Conservation (phyloP, 2,113 vertebrate genomes). For the Coptodon bakossiorum region DNA sequence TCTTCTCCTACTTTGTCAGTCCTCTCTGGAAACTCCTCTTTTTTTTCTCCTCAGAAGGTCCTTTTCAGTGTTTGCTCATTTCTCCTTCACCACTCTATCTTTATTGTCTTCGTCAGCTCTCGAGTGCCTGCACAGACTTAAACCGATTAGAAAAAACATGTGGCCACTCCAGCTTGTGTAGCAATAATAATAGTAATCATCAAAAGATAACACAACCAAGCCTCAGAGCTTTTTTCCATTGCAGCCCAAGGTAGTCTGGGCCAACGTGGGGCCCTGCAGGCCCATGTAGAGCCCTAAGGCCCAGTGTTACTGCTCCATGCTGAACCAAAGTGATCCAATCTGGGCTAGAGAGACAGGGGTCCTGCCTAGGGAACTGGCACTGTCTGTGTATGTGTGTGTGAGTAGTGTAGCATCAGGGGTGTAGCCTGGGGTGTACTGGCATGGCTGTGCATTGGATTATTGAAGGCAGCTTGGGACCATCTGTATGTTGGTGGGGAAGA, state of each 20-base stretch:
- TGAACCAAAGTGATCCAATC: constrained; percentile 63
- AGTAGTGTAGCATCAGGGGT: constrained; percentile 62
- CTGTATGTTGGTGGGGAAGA: constrained; percentile 60
- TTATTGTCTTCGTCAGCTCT: background rate
- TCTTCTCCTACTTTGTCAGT: background rate
- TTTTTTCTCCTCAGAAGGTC: background rate
- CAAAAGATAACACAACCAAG: constrained; percentile 38
- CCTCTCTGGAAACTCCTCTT: background rate
- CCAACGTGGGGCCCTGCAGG: constrained; percentile 51
- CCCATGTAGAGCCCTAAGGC: constrained; percentile 56
- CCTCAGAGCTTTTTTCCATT: constrained; percentile 46
- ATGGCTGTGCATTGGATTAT: constrained; percentile 68
- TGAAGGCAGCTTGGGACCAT: constrained; percentile 74
- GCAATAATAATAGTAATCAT: constrained; percentile 44
- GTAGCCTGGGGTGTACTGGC: constrained; percentile 70
- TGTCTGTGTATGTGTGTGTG: constrained; percentile 38
- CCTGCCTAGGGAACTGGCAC: constrained; percentile 70
- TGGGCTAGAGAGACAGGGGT: constrained; percentile 63
- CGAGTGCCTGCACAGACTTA: background rate
- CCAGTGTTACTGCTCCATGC: constrained; percentile 56
- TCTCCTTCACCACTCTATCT: background rate
- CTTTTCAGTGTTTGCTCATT: background rate
- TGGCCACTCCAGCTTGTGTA: constrained; percentile 45
- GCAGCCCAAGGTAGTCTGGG: constrained; percentile 24
- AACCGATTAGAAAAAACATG: constrained; percentile 42